Evolutionary conservation across 2,888 invertebrate genomes (phyloP).

Genomic region (Odontocolon sp.): DNA sequence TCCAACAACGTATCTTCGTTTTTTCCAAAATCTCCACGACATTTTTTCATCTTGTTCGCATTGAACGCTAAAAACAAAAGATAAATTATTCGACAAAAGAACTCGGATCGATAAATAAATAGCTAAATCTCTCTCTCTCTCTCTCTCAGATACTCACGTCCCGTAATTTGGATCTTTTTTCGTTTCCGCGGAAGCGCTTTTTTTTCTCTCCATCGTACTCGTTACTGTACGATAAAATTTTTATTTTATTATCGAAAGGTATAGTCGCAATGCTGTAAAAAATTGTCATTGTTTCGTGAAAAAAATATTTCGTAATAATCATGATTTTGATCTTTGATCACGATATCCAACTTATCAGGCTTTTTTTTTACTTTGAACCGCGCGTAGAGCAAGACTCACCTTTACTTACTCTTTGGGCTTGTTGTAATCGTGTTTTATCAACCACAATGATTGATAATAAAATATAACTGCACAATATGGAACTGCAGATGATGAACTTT

Average conservation of each 20-base stretch:
- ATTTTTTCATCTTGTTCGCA: conserved; percentile 65
- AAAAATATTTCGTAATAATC: too few species aligned
- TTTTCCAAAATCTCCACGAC: conserved; percentile 89
- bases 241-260: background rate
- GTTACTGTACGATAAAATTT: conserved; percentile 13
- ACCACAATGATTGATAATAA: background rate
- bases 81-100: too few species aligned
- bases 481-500: background rate
- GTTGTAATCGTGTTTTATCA: too few species aligned
- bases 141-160: conserved; percentile 57
- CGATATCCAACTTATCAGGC: too few species aligned
- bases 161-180: conserved; percentile 64
- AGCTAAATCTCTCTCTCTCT: background rate
- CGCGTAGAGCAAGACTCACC: too few species aligned
- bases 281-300: background rate
- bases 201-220: conserved; percentile 69
- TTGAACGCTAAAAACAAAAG: conserved; percentile 60
- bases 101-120: background rate
- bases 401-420: too few species aligned
- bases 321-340: too few species aligned
- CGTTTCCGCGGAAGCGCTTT: conserved; percentile 52
- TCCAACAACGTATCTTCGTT: conserved; percentile 88
- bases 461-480: too few species aligned
- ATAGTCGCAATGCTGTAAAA: background rate
- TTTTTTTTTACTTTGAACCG: too few species aligned